Evolutionary conservation across 2,888 invertebrate species (phyloP).

Genomic region (Tethea ocularis): DNA sequence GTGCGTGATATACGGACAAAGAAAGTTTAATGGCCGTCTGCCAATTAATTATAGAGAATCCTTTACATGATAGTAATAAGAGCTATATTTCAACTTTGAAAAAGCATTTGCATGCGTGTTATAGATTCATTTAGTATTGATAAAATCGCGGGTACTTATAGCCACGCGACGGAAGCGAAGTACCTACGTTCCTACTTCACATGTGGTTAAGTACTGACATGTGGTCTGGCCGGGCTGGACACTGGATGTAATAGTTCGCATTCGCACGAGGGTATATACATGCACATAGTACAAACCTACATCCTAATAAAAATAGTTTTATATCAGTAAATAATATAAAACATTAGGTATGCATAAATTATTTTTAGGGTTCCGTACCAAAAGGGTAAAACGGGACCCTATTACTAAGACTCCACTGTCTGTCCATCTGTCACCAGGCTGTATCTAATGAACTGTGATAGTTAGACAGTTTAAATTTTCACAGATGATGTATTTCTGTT

Average conservation of each 20-base stretch:
- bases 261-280: not conserved
- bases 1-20: constrained; percentile 1
- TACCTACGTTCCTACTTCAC: not conserved
- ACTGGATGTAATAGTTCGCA: not conserved
- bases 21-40: not conserved
- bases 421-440: too few species aligned
- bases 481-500: too few species aligned
- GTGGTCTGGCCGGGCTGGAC: not conserved
- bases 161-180: not conserved
- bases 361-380: too few species aligned
- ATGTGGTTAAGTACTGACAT: not conserved
- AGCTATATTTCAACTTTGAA: not conserved
- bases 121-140: not conserved
- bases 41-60: not conserved
- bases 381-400: too few species aligned
- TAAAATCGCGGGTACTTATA: not conserved
- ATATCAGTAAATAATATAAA: too few species aligned
- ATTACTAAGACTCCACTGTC: too few species aligned
- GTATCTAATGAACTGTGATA: too few species aligned
- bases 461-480: too few species aligned
- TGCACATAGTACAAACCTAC: too few species aligned
- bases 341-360: too few species aligned
- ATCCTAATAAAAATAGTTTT: too few species aligned
- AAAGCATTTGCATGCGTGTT: not conserved
- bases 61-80: not conserved